Base-by-base conservation (phyloP, 1,140 invertebrate species). In the Apis laboriosa region DNA sequence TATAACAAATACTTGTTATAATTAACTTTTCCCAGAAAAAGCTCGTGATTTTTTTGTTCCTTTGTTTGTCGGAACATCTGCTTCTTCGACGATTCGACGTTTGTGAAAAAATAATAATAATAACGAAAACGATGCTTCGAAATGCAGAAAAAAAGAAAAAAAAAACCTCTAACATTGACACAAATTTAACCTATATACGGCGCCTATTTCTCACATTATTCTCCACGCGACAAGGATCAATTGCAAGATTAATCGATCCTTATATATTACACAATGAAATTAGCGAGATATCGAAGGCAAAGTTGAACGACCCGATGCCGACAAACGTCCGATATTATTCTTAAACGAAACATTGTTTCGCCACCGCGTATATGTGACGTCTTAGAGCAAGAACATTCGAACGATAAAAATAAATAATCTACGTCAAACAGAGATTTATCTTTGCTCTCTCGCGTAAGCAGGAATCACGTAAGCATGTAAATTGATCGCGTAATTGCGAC, bases 391-490 rank as follows among this genome's bases (percentile, higher is more conserved):
- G 43, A 63, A 63, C 73, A 12, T 24, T 61, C 49, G 43, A 24
- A 51, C 15, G 15, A 19, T 24, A n/a, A 34, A 75, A 75, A 63
- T 24, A 53, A 63, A 58, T 43, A 75, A 9, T 49, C 15, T 3
- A 15, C n/a, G 3, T 43, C n/a, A 63, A 60, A 75, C 24, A 56
- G 24, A 72, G 24, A 72, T 72, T 34, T 72, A 75, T 63, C 58
- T 75, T 56, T 53, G n/a, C 19, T 19, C 28, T 34, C 34, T 34
- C 34, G 34, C 34, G 34, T 34, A 34, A 34, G 21, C 43, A 75
- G 51, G 73, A 75, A 75, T 61, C 73, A 34, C 70, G 70, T 24
- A 21, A 51, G 70, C 56, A 56, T 34, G 53, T 72, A 72, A 72
- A 72, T 9, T 24, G 56, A 72, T 53, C 15, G 21, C 34, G 34